Evolutionary conservation across 2,888 invertebrate species (phyloP).

Genomic region (Caenorhabditis plicata): DNA sequence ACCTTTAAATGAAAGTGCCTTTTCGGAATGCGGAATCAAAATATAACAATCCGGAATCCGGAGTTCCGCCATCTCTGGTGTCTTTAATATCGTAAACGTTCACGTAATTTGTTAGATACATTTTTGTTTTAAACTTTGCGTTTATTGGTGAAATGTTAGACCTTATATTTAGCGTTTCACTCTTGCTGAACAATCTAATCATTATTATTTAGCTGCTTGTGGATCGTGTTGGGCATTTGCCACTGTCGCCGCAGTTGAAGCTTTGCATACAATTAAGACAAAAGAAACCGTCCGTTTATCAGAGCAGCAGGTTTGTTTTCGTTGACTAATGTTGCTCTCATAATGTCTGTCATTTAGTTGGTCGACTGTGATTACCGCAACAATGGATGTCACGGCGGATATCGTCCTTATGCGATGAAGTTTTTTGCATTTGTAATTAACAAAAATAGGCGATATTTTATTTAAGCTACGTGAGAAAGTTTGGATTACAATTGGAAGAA

Average conservation of each 20-base stretch:
- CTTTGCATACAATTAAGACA: constrained; percentile 41
- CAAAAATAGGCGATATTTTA: background rate
- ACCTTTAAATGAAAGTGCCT: too few relatives aligned
- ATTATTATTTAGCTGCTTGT: constrained; percentile 30
- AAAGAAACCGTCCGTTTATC: constrained; percentile 41
- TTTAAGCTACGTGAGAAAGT: constrained; percentile 41
- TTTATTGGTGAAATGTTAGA: too few relatives aligned
- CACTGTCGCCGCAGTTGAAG: constrained; percentile 48
- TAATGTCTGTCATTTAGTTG: constrained; percentile 18
- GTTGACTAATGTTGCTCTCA: background rate
- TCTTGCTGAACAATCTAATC: too few relatives aligned
- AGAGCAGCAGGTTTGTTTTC: constrained; percentile 45
- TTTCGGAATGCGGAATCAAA: too few relatives aligned
- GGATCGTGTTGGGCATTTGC: constrained; percentile 61
- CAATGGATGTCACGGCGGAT: constrained; percentile 53
- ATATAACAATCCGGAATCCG: too few relatives aligned
- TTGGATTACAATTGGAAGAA: constrained; percentile 44
- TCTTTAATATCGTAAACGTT: too few relatives aligned
- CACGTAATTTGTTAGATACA: too few relatives aligned
- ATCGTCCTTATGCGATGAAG: constrained; percentile 49
- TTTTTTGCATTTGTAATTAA: constrained; percentile 1
- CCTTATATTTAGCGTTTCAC: background rate
- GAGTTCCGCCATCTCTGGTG: too few relatives aligned
- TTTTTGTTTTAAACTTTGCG: too few relatives aligned
- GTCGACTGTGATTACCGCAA: constrained; percentile 53